Evolutionary conservation across 2,888 invertebrate genomes (phyloP), one percentile per base, ranked within the genome.

Genomic region (Apotomis capreana): DNA sequence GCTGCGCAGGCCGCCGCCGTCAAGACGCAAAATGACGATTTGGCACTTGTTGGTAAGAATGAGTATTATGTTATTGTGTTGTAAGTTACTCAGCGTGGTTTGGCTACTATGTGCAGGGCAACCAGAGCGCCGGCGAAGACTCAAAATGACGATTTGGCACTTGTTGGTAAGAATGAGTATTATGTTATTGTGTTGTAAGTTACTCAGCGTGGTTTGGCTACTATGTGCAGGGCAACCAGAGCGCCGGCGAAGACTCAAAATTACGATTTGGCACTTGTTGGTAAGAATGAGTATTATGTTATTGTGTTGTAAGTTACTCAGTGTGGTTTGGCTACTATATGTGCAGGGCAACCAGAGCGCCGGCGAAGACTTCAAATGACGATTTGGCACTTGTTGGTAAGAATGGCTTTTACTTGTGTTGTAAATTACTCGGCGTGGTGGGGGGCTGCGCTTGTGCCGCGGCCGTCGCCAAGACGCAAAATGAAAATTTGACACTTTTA

Each of bases 171-270:
- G 26, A 26, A 26, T 26, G 26, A 26, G 1, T 26, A 26, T 26
- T 26, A 26, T 26, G 26, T 26, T 26, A 26, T 26, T 26, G 26
- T 1, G 26, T 26, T 26, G 26, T 26, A 85, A 97, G 97, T 86
- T 97, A 97, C 86, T 96, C 96, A 78, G 94, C 95, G 72, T 97
- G 97, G 97, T 95, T 96, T 83, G 95, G 95, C 15, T 96, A 96
- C 87, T 96, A 96, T 81, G 95, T 95, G 80, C 95, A 95, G 87
- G 95, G 95, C 78, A 95, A 95, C 74, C 94, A 94, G 82, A 83
- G 83, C 59, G 37, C 79, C 77, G 59, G 67, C 82, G 26, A 93
- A 94, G 77, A 81, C 87, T 36, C 92, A 91, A 75, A 87, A 94
- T 75, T 96, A 96, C 77, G 96, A 96, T 74, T 89, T 97, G 77